Evolutionary conservation across 2,113 vertebrate genomes (phyloP), one percentile per base, ranked within the genome.

Genomic region (Toxotes jaculatrix): DNA sequence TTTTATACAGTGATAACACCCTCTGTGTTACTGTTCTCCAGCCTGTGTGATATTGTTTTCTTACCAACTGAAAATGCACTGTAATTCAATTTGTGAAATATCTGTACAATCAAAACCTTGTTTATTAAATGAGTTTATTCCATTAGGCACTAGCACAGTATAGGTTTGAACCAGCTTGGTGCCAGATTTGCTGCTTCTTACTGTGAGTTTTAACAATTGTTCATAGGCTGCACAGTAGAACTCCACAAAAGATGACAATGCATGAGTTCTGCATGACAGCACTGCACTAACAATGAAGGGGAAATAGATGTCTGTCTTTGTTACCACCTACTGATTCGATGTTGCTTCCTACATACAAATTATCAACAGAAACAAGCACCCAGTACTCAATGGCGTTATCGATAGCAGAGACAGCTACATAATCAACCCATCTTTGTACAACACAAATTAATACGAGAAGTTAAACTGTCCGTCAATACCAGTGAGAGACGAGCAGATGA

Each of bases 401-500:
- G 42, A 57, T 32, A 11, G 4, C 17, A 66, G 17, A 51, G 17
- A 43, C 51, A 64, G 21, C 36, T 10, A 65, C 16, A 56, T 59
- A 12, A 77, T 83, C 67, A 73, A 16, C 27, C 2, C 42, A 67
- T 61, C 16, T 68, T 27, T 68, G 38, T 3, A 42, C 19, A 34
- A 69, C 14, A 43, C 5, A 31, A 72, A 71, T 47, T 13, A 7
- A 59, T 13, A 16, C 36, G 5, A 57, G 13, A 63, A 53, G 11
- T 5, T 51, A 19, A 76, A 60, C 57, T 27, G 23, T 38, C 32
- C 21, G 7, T 36, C 8, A n/a, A n/a, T 47, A 5, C 13, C 14
- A 34, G 27, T 7, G 57, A 59, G 27, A 61, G 36, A 80, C 34
- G 51, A 77, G 61, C n/a, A 61, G 36, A 80, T 42, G 51, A 72